Evolutionary conservation across 2,797 vertebrate species (phyloP).

Genomic region (Eospalax fontanierii): DNA sequence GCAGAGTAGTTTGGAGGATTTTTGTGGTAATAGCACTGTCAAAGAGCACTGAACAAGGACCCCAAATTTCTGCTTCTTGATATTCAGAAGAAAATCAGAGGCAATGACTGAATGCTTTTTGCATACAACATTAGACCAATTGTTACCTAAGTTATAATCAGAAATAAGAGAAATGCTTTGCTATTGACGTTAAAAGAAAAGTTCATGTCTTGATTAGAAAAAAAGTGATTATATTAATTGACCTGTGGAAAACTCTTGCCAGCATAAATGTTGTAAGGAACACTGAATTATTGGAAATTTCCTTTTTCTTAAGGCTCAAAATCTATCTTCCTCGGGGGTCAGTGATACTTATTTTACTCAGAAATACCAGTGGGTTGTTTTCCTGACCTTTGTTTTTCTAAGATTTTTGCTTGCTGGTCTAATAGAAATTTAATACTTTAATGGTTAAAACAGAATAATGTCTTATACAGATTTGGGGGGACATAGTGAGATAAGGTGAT

Average conservation of each 20-base stretch:
- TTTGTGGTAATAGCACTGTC: accelerated
- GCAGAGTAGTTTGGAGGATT: background rate
- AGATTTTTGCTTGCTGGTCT: constrained; percentile 48
- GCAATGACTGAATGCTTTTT: background rate
- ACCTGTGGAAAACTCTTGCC: background rate
- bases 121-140: background rate
- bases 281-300: constrained; percentile 42
- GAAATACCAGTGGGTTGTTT: constrained; percentile 35
- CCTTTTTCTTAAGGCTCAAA: constrained; percentile 47
- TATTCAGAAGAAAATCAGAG: constrained; percentile 1
- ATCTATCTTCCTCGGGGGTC: constrained; percentile 43
- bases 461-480: background rate
- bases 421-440: constrained; percentile 4
- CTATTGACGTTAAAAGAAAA: background rate
- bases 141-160: background rate
- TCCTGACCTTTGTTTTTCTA: constrained; percentile 27
- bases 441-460: background rate
- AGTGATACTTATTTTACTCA: constrained; percentile 62
- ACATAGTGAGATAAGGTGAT: background rate
- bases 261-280: background rate
- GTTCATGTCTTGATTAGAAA: background rate
- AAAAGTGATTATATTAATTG: background rate
- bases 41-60: background rate
- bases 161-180: background rate
- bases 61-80: background rate